Evolutionary conservation across 2,113 vertebrate genomes (phyloP), one percentile per base, ranked within the genome.

Genomic region (Colossoma macropomum): DNA sequence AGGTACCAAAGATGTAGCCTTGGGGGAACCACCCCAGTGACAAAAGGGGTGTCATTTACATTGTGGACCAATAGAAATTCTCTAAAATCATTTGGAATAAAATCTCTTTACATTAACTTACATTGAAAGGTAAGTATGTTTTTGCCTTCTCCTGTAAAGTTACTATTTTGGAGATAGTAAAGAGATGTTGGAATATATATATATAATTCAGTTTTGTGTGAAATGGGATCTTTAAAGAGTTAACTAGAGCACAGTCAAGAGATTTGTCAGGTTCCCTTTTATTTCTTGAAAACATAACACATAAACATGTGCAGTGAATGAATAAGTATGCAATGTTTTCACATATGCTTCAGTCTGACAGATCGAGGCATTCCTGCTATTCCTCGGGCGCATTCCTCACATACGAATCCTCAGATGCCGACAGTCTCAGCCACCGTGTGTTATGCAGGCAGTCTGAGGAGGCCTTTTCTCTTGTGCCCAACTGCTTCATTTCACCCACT

Each of bases 401-500:
- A 83, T 56, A 48, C 9, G 25, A 41, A 48, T 83, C 81, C 73
- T 66, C 81, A 77, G 74, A 77, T 77, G 65, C 74, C 34, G 69
- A 54, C 74, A 83, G 38, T 83, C 54, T 71, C 27, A 82, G 32
- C 66, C 21, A 10, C 21, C 32, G 41, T 45, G 68, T 45, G 32
- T 69, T 71, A 45, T 71, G 21, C 81, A 77, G 66, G 74, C 32
- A 59, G 63, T 83, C 76, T 81, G 27, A 81, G 32, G 52, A 70
- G 77, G 63, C 63, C n/a, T 77, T 54, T 54, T 68, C 63, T 73
- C 41, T 21, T 83, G 75, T 21, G 38, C 77, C 77, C 30, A 25
- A 68, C 32, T 68, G 72, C 74, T 85, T 84, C 63, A 68, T 69
- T 75, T 84, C 77, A 71, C 65, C 75, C 75, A 54, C 54, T 52